A percentile compares a stretch with the other conserved stretches of the same genome.
Evolutionary conservation across 2,888 invertebrate species (phyloP).

Genomic region (Harpalus rufipes): DNA sequence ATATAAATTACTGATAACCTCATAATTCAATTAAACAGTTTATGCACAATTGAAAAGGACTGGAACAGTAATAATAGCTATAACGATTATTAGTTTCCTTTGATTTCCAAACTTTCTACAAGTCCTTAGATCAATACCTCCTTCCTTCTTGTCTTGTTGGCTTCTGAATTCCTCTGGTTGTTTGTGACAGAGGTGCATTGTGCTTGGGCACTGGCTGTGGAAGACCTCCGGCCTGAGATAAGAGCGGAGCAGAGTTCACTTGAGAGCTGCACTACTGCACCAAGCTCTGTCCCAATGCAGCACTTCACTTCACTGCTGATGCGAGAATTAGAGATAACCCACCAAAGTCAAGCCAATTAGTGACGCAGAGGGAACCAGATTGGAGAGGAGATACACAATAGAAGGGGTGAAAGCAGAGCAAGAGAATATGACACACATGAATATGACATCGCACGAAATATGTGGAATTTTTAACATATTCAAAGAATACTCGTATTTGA

Average conservation of each 20-base stretch:
- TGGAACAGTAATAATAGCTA: background rate
- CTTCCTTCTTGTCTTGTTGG: too few species aligned
- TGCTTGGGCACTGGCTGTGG: slow-evolving; percentile 1
- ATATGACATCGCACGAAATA: too few species aligned
- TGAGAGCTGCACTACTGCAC: background rate
- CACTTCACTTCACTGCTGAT: background rate
- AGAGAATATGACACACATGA: background rate
- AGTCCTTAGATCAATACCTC: background rate
- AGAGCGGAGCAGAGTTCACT: slow-evolving; percentile 2
- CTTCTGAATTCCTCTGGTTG: slow-evolving; percentile 1
- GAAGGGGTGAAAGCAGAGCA: background rate
- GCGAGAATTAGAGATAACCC: background rate
- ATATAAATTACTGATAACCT: too few species aligned
- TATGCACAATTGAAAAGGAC: too few species aligned
- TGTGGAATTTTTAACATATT: too few species aligned
- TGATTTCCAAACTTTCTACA: background rate
- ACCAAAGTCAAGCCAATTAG: background rate
- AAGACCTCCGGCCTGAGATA: background rate
- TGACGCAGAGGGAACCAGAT: background rate
- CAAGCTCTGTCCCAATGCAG: background rate
- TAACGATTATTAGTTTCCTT: background rate
- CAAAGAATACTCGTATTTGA: too few species aligned
- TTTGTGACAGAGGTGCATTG: slow-evolving; percentile 1
- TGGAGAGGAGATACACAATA: background rate
- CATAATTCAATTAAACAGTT: too few species aligned